phyloP scores from a whole-genome alignment of 2,113 vertebrate species.

The Propithecus coquereli region DNA sequence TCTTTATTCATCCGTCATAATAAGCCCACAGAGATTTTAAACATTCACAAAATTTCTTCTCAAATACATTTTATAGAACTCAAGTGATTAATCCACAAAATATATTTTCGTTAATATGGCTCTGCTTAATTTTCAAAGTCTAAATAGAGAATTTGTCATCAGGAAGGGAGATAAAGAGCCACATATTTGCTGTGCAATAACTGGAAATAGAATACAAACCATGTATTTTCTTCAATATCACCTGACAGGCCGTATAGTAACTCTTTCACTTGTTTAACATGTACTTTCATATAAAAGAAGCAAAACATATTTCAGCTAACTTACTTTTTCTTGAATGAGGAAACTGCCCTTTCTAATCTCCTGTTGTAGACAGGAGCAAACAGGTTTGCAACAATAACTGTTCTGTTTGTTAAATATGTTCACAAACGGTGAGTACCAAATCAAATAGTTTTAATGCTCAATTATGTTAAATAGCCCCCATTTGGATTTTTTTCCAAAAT shows the following conservation, averaged over 20 bases:
- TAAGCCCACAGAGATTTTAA: not conserved
- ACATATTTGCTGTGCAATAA: not conserved
- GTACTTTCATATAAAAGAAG: slow-evolving; percentile 16
- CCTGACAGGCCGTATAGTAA: not conserved
- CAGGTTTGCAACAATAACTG: slow-evolving; percentile 54
- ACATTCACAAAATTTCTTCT: slow-evolving; percentile 1
- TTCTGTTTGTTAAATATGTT: slow-evolving; percentile 55
- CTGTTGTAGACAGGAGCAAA: not conserved
- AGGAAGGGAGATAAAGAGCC: not conserved
- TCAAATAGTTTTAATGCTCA: slow-evolving; percentile 65
- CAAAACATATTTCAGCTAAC: slow-evolving; percentile 24
- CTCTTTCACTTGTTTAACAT: slow-evolving; percentile 12
- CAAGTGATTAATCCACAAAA: slow-evolving; percentile 14
- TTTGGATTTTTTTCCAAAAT: slow-evolving; percentile 61
- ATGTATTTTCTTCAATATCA: slow-evolving; percentile 27
- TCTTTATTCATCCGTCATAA: not conserved
- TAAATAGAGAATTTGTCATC: slow-evolving; percentile 26
- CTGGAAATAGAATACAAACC: slow-evolving; percentile 46
- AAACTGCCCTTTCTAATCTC: slow-evolving; percentile 30
- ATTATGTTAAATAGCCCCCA: slow-evolving; percentile 69
- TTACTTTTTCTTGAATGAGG: slow-evolving; percentile 47
- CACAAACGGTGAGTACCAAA: slow-evolving; percentile 50
- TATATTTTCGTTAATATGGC: not conserved
- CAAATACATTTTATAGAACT: not conserved
- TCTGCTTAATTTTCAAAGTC: slow-evolving; percentile 1